Base-by-base conservation (phyloP, 1,140 invertebrate genomes). In the Araneus ventricosus region DNA sequence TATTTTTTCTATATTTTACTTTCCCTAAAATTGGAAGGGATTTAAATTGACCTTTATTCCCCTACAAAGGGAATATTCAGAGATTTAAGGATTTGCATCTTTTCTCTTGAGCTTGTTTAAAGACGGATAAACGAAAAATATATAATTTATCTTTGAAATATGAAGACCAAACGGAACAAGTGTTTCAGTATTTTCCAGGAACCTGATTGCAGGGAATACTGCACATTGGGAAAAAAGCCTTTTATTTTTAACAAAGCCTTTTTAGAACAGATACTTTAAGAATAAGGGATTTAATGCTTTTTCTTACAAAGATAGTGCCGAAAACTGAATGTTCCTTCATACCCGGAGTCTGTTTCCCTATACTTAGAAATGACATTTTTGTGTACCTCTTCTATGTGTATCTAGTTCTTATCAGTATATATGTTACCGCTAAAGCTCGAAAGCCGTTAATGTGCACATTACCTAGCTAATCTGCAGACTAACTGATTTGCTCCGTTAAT, bases 21-120 rank as follows among this genome's bases (percentile, higher is more conserved):
- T 75, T 17, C 34, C 27, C 6, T 37, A 37, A 75, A 75, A 75
- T 75, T 34, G 70, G 10, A 34, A 75, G 20, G 14, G 30, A 75
- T 75, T 75, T 75, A 75, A 75, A 75, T 75, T 75, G 30, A 75
- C 34, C 70, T 34, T 75, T 75, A 75, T 75, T 75, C 37, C 30
- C 70, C 20, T 34, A 34, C 70, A 34, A 14, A 75, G 34, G 37
- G 10, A 27, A 34, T 75, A 20, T 75, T 75, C 70, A 34, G 30
- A 75, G 70, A 20, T 75, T 22, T 75, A 34, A 75, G 30, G 34
- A 75, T 75, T 37, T 37, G 22, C 70, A 75, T 6, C 17, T 75
- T 75, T 75, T 75, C 34, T 37, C 14, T 22, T 34, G 17, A 75
- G 6, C 70, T 20, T 75, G 70, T 75, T 75, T 75, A 34, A 34